Evolutionary conservation across 2,888 invertebrate species (phyloP).

Genomic region (Scaptomyza tumidula): DNA sequence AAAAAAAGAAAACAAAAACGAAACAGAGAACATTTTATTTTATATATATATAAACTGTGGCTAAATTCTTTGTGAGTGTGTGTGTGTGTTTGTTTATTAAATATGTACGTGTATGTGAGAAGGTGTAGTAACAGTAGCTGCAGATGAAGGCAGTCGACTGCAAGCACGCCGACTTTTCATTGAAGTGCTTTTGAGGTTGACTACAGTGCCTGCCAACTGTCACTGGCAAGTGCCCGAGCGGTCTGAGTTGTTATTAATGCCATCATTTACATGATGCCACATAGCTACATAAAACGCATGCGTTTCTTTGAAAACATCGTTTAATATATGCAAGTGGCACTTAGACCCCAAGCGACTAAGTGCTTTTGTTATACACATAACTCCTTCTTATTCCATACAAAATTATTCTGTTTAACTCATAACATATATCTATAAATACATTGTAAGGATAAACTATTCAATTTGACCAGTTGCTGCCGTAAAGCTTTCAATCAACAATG

Average conservation of each 20-base stretch:
- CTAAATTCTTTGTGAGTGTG: slow-evolving; percentile 37
- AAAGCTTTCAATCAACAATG: slow-evolving; percentile 4
- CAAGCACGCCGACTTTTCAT: not conserved
- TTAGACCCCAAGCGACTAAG: not conserved
- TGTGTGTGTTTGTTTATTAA: slow-evolving; percentile 13
- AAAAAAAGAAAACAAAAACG: slow-evolving; percentile 7
- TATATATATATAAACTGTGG: slow-evolving; percentile 64
- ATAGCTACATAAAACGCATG: slow-evolving; percentile 11
- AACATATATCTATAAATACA: not conserved
- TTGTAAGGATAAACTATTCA: not conserved
- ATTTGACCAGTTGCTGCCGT: not conserved
- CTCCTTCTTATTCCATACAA: not conserved
- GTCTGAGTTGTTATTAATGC: slow-evolving; percentile 41
- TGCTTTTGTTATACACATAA: not conserved
- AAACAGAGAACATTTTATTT: slow-evolving; percentile 62
- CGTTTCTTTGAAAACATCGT: not conserved
- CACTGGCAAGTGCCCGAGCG: slow-evolving; percentile 25
- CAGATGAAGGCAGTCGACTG: slow-evolving; percentile 54
- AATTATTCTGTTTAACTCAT: not conserved
- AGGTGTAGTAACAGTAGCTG: slow-evolving; percentile 53
- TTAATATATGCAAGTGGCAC: not conserved
- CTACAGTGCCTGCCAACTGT: slow-evolving; percentile 44
- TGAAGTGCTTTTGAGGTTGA: slow-evolving; percentile 27
- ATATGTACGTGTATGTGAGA: slow-evolving; percentile 43
- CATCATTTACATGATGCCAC: slow-evolving; percentile 41